Conservation (phyloP, 2,888 invertebrate genomes). For the Bembecia ichneumoniformis region DNA sequence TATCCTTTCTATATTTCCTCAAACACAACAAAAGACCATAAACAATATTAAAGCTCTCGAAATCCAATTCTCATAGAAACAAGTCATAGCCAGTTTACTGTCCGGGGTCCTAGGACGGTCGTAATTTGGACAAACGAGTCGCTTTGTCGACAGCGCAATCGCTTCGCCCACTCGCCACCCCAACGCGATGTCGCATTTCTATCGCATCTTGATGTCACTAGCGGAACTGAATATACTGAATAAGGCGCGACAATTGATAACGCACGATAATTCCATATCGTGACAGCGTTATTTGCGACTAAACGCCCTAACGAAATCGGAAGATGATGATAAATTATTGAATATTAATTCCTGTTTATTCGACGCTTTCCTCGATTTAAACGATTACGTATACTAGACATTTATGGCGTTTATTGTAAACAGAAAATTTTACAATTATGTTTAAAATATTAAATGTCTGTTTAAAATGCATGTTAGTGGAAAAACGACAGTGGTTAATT, state of each 20-base stretch:
- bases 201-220: conserved; percentile 5
- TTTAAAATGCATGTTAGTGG: no score
- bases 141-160: conserved; percentile 6
- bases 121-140: conserved; percentile 9
- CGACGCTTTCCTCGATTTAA: no score
- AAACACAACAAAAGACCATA: conserved; percentile 2
- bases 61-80: conserved; percentile 1
- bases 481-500: no score
- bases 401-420: no score
- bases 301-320: background rate
- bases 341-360: no score
- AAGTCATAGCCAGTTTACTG: background rate
- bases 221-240: conserved; percentile 4
- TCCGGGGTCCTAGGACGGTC: conserved; percentile 2
- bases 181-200: conserved; percentile 1
- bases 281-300: conserved; percentile 5
- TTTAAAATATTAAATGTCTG: no score
- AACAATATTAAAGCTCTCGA: conserved; percentile 10
- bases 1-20: background rate
- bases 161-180: conserved; percentile 6
- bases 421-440: no score
- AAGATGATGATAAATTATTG: background rate
- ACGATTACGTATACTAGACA: no score
- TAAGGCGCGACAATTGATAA: conserved; percentile 1
- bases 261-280: conserved; percentile 3